Evolutionary conservation across 1,140 invertebrate genomes (phyloP), one percentile per base, ranked within the genome.

Genomic region (Pseudomyrmex cubaensis): DNA sequence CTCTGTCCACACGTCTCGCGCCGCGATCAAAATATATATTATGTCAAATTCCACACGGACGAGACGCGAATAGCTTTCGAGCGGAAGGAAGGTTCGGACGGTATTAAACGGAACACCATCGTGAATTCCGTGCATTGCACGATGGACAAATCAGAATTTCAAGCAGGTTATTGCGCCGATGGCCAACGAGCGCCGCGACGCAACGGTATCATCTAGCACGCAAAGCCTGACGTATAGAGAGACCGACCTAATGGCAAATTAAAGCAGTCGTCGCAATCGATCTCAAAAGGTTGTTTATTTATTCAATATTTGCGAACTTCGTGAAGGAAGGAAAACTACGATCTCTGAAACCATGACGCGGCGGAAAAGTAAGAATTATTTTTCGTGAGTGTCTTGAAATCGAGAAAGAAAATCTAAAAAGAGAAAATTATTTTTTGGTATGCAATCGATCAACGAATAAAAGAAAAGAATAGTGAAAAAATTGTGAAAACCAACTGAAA

Each of bases 61-160:
- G 76, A 10, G 52, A 57, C 48, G 74, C 61, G 48, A 80, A 80
- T 61, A 44, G 52, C 22, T 57, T 15, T 17, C 13, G n/a, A 10
- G 15, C 8, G 35, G 20, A 20, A 64, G 64, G 20, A 20, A 64
- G 64, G 20, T 44, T 57, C 64, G 44, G 35, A 12, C 17, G 54
- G 54, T 50, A 70, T 86, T 86, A 85, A 86, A 63, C 35, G n/a
- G 48, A 61, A 85, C 54, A 74, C 70, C 82, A 61, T 20, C 35
- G 25, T 54, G 52, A 48, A 59, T 73, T 54, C 59, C 83, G 48
- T 54, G 35, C 66, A 48, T 82, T 63, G 44, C 8, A 10, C 61
- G 48, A 61, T 15, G 35, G n/a, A 46, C 59, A 59, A 85, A 85
- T 85, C 83, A 74, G 83, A 85, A 86, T 85, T 80, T 80, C 61